Evolutionary conservation across 2,888 invertebrate genomes (phyloP).

Genomic region (Lordiphosa andalusiaca): DNA sequence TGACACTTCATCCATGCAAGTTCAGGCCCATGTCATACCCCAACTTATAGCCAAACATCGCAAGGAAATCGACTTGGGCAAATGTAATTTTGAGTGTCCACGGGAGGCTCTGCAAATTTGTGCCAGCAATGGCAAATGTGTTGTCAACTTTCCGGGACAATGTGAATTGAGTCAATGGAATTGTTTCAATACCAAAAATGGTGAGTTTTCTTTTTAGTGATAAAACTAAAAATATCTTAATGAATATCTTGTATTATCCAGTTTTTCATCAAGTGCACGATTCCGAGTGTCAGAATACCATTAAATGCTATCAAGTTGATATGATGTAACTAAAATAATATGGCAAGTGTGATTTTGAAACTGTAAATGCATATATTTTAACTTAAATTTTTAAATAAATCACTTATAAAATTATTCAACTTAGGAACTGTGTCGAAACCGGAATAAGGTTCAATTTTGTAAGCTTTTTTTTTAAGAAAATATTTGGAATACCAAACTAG

Average conservation of each 20-base stretch:
- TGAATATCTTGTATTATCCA: constrained; percentile 4
- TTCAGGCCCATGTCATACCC: constrained; percentile 38
- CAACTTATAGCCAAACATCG: constrained; percentile 42
- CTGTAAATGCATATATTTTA: background rate
- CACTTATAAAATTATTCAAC: too few species aligned
- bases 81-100: constrained; percentile 59
- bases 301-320: constrained; percentile 51
- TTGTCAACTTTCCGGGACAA: constrained; percentile 58
- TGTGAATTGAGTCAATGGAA: constrained; percentile 64
- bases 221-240: background rate
- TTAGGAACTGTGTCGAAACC: too few species aligned
- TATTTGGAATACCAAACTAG: too few species aligned
- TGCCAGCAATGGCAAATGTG: constrained; percentile 58
- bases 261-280: constrained; percentile 62
- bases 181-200: constrained; percentile 63
- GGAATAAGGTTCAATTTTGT: too few species aligned
- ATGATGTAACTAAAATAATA: constrained; percentile 35
- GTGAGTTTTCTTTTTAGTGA: constrained; percentile 27
- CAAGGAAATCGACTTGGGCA: constrained; percentile 44
- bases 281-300: constrained; percentile 50
- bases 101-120: constrained; percentile 51
- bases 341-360: background rate
- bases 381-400: too few species aligned
- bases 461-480: too few species aligned
- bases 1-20: constrained; percentile 22